These are phyloP conservation scores for Tridacna crocea DNA, from an alignment of 2,888 invertebrate species.

Conservation along the genomic window DNA sequence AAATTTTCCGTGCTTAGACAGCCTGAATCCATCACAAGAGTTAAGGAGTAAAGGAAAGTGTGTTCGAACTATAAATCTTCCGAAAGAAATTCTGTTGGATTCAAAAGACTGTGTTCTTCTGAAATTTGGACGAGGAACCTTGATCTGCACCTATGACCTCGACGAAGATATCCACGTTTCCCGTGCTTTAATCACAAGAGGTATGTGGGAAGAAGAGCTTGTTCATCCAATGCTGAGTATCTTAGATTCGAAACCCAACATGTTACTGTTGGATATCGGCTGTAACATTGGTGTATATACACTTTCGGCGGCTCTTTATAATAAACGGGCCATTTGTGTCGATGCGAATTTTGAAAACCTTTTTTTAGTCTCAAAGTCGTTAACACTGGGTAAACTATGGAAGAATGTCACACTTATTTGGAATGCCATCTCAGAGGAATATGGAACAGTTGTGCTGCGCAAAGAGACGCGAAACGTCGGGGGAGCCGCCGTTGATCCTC, in stretches of 20 bases:
- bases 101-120: not conserved
- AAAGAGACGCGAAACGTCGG: slow-evolving; percentile 1
- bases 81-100: not conserved
- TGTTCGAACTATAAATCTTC: slow-evolving; percentile 2
- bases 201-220: slow-evolving; percentile 5
- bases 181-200: not conserved
- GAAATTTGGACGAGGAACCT: slow-evolving; percentile 6
- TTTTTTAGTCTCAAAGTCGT: slow-evolving; percentile 9
- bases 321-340: not conserved
- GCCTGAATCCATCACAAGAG: not conserved
- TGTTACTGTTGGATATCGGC: not conserved
- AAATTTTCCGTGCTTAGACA: not conserved
- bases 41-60: not conserved
- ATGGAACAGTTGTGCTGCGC: not conserved
- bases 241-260: not conserved
- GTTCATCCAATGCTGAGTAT: not conserved
- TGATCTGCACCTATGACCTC: not conserved
- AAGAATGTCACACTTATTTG: slow-evolving; percentile 6
- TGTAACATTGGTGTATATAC: slow-evolving; percentile 18
- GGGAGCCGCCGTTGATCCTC: not conserved
- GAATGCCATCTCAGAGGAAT: slow-evolving; percentile 13
- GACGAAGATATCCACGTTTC: slow-evolving; percentile 2
- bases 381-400: not conserved
- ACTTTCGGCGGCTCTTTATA: slow-evolving; percentile 1
- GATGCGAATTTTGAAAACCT: slow-evolving; percentile 15